Evolutionary conservation across 2,797 vertebrate genomes (phyloP).

Genomic region (Sebastolobus alascanus): DNA sequence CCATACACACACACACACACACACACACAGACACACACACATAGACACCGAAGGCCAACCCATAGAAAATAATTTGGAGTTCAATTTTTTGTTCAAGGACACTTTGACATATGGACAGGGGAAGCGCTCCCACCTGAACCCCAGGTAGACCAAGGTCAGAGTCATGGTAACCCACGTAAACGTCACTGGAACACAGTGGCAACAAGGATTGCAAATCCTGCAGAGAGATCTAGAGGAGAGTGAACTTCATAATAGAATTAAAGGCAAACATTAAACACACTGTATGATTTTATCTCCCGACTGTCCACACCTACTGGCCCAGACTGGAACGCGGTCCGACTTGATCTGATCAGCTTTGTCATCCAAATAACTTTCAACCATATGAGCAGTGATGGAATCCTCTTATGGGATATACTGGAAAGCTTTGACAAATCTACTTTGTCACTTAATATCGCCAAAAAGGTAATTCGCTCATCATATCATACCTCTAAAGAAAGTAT

Average conservation of each 20-base stretch:
- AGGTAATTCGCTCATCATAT: neutral
- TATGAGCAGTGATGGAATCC: neutral
- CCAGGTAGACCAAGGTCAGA: too few relatives aligned
- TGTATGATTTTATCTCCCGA: neutral
- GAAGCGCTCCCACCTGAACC: too few relatives aligned
- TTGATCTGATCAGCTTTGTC: neutral
- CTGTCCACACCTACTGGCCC: neutral
- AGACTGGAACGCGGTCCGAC: neutral
- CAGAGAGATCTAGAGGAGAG: neutral
- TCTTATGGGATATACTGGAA: neutral
- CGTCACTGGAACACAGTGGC: too few relatives aligned
- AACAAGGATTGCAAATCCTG: neutral
- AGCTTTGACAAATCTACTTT: neutral
- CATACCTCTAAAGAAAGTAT: neutral
- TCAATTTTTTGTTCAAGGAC: too few relatives aligned
- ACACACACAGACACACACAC: too few relatives aligned
- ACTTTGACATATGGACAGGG: neutral
- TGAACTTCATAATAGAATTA: neutral
- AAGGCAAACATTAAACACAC: neutral
- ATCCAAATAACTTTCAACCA: neutral
- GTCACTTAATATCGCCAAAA: neutral
- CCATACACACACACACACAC: too few relatives aligned
- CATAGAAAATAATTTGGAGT: neutral
- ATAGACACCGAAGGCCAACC: too few relatives aligned
- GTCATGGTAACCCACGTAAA: too few relatives aligned